Evolutionary conservation across 30 jellyfish, hydroid and myxozoan genomes (phyloP), one percentile per base, ranked within the genome.

Genomic region (Chrysaora quinquecirrha): DNA sequence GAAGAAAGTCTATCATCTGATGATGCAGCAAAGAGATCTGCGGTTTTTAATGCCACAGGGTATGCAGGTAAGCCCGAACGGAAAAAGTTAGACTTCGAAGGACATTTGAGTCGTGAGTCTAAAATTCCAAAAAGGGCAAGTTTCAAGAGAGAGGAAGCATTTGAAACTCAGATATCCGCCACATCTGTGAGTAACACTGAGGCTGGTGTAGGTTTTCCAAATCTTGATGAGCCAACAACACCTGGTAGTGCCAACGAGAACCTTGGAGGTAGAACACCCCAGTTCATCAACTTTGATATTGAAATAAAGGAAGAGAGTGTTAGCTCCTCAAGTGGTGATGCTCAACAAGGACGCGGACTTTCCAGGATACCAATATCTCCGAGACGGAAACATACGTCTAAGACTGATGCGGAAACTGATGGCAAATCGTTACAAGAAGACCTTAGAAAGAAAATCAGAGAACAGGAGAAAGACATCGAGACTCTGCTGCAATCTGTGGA

Each of bases 381-480:
- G 30, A 48, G 90, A 20, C 78, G 73, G 1, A 80, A 66, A 34
- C 54, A 6, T 16, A 18, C 10, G 19, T 38, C 78, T 9, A 19
- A 66, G 54, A 24, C 78, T n/a, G 18, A 76, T 14, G 7, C 22
- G 43, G 49, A 29, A 19, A 34, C 75, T 23, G 76, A 35, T 24
- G 33, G 34, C 72, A 78, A 46, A 30, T 11, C 56, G n/a, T 25
- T 29, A 10, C 52, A 48, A 11, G 87, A 38, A 22, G 63, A 67
- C 25, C 76, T 84, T 1, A 77, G 38, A 28, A 65, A 61, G 50
- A 84, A 64, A 48, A 43, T 84, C 1, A 56, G 49, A 29, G 88
- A 84, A 70, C 95, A 90, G 35, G 90, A 78, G 14, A 90, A 78
- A 18, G 96, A 85, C 32, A 80, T 75, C 64, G 67, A 64, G 60